phyloP scores from a whole-genome alignment of 2,888 invertebrate genomes.

The Biston betularia region DNA sequence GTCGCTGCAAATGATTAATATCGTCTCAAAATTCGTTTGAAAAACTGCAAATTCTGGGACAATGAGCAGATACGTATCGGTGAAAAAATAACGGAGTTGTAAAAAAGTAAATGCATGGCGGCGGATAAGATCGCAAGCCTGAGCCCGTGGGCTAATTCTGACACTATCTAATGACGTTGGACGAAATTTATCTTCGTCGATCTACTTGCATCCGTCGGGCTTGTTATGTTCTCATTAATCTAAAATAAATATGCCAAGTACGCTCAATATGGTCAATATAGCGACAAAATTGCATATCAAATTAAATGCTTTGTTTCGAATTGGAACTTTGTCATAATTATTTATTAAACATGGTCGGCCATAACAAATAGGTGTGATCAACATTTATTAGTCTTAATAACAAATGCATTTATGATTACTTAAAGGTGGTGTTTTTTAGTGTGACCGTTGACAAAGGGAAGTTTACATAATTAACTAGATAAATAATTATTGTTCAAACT shows the following conservation, averaged over 20 bases:
- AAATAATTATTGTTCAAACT: background rate
- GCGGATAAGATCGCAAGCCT: conserved; percentile 41
- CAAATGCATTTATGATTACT: no score
- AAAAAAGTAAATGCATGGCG: conserved; percentile 43
- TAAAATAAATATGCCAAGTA: conserved; percentile 12
- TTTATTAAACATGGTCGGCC: background rate
- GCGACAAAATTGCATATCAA: background rate
- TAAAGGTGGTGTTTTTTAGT: no score
- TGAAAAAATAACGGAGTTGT: conserved; percentile 42
- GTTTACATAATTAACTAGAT: background rate
- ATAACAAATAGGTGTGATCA: no score
- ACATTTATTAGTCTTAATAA: no score
- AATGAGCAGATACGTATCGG: conserved; percentile 38
- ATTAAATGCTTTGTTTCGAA: conserved; percentile 8
- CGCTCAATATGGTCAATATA: background rate
- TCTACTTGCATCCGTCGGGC: conserved; percentile 31
- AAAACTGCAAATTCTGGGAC: conserved; percentile 35
- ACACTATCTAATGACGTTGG: conserved; percentile 39
- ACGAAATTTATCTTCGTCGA: conserved; percentile 31
- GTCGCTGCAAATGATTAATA: conserved; percentile 17
- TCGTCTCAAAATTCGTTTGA: conserved; percentile 22
- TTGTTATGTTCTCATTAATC: conserved; percentile 29
- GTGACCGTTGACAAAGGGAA: no score
- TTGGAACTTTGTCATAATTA: background rate
- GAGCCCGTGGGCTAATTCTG: conserved; percentile 36